Percentiles rank a stretch among this genome's conserved stretches.
phyloP scores from a whole-genome alignment of 2,888 invertebrate genomes.

The Lasioglossum pauxillum region DNA sequence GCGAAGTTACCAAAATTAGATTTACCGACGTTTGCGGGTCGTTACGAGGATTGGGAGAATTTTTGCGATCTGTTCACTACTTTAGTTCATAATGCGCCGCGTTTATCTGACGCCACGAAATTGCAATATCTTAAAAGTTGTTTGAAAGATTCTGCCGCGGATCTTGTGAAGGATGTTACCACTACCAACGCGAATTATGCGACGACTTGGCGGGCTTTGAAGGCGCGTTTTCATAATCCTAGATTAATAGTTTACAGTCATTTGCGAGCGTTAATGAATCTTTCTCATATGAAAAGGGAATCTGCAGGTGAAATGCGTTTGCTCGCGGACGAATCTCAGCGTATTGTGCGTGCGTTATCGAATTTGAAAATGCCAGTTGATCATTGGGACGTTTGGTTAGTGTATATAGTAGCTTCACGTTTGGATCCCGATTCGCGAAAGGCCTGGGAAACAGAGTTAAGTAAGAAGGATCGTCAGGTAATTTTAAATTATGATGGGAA shows the following conservation, averaged over 20 bases:
- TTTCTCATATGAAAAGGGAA: neutral
- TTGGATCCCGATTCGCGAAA: no score
- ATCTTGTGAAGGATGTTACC: neutral
- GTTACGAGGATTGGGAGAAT: neutral
- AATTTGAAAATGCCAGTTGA: no score
- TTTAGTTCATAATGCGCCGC: neutral
- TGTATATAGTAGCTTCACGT: no score
- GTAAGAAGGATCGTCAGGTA: no score
- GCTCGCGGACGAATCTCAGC: neutral
- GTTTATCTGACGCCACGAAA: neutral
- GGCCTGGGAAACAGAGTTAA: no score
- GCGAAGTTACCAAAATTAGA: no score
- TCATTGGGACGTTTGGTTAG: no score
- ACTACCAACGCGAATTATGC: neutral
- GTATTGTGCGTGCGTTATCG: no score
- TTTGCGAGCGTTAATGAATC: neutral
- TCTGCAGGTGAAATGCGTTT: neutral
- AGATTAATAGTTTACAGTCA: neutral
- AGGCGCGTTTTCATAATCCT: neutral
- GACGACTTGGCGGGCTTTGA: neutral
- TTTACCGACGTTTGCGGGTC: neutral
- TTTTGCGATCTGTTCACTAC: constrained; percentile 3
- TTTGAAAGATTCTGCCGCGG: neutral
- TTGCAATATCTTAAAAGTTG: neutral
- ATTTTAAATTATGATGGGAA: no score